phyloP scores from a whole-genome alignment of 2,113 vertebrate species.

The Pseudopipra pipra region DNA sequence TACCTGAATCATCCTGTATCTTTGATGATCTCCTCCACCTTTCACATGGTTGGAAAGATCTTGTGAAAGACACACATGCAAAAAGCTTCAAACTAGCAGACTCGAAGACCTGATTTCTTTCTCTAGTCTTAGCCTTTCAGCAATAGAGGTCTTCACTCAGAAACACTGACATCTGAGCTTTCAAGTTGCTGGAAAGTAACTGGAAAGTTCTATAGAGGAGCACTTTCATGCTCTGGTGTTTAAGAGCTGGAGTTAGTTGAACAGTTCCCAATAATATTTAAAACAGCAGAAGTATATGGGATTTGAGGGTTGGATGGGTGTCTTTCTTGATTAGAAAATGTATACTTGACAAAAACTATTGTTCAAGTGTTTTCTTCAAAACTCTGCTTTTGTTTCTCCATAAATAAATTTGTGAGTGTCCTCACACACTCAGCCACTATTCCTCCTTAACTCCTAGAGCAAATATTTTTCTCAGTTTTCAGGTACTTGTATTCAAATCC shows the following conservation, averaged over 20 bases:
- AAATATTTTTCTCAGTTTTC: neutral
- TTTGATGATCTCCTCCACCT: neutral
- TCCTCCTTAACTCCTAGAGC: neutral
- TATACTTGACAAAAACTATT: neutral
- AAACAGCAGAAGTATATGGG: neutral
- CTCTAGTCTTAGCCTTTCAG: neutral
- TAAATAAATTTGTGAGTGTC: neutral
- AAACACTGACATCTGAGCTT: neutral
- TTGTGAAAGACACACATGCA: neutral
- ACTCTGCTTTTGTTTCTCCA: neutral
- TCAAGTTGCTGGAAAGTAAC: neutral
- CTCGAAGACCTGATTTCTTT: neutral
- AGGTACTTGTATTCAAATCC: neutral
- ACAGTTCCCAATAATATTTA: neutral
- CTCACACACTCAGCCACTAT: neutral
- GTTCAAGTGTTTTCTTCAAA: neutral
- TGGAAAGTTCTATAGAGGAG: neutral
- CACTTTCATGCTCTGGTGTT: neutral
- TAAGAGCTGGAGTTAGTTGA: neutral
- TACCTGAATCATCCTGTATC: neutral
- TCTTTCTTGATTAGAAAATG: neutral
- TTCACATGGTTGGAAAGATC: neutral
- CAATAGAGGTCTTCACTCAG: neutral
- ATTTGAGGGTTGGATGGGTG: neutral
- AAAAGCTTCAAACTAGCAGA: neutral